Evolutionary conservation across 2,113 vertebrate species (phyloP).

Genomic region (Speoplatyrhinus poulsoni): DNA sequence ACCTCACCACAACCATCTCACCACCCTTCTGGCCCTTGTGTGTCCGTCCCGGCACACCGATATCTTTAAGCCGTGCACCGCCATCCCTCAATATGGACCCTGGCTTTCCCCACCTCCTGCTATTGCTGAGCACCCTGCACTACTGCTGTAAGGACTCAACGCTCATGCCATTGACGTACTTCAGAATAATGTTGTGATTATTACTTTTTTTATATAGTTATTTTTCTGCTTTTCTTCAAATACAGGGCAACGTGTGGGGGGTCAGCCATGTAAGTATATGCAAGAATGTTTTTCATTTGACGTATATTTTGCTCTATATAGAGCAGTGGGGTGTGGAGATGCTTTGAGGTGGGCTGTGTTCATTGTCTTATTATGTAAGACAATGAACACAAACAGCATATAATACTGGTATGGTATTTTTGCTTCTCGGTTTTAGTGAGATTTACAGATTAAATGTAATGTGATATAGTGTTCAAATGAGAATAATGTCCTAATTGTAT

Average conservation of each 20-base stretch:
- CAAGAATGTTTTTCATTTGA: background rate
- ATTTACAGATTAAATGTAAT: constrained; percentile 38
- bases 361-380: no score
- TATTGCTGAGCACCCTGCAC: constrained; percentile 41
- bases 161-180: no score
- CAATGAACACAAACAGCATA: constrained; percentile 37
- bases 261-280: constrained; percentile 66
- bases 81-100: constrained; percentile 54
- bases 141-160: constrained; percentile 54
- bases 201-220: constrained; percentile 5
- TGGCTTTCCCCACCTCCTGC: constrained; percentile 39
- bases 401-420: constrained; percentile 13
- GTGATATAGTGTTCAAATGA: background rate
- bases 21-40: constrained; percentile 15
- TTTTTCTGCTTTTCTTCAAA: background rate
- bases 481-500: background rate
- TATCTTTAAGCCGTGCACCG: background rate
- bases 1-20: background rate
- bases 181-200: constrained; percentile 1
- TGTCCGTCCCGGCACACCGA: background rate
- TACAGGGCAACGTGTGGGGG: constrained; percentile 40
- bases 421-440: constrained; percentile 26
- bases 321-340: background rate
- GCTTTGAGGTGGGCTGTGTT: constrained; percentile 30
- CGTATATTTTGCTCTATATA: background rate